Percentiles rank a stretch among this genome's conserved stretches.
Conservation (phyloP, 2,113 vertebrate genomes). For the Nettapus auritus region DNA sequence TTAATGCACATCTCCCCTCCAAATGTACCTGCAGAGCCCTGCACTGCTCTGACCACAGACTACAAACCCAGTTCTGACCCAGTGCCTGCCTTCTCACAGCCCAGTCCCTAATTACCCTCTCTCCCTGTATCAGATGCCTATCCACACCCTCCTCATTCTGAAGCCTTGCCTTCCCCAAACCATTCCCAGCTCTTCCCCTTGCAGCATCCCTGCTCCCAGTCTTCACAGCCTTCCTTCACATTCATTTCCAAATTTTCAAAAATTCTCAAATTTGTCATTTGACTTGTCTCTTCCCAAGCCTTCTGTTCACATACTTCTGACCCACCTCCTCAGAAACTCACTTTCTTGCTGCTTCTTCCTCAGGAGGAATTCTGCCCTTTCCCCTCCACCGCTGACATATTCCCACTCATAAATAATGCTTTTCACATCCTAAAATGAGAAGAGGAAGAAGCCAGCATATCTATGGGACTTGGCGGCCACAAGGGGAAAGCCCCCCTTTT, state of each 20-base stretch:
- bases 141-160: neutral
- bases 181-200: neutral
- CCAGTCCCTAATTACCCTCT: neutral
- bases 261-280: neutral
- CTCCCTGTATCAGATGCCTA: neutral
- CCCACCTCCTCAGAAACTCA: neutral
- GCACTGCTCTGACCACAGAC: neutral
- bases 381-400: rapidly evolving
- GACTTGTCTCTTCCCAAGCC: neutral
- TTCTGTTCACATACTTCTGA: neutral
- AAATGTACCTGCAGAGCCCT: rapidly evolving
- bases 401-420: neutral
- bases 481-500: neutral
- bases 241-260: neutral
- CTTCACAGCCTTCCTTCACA: neutral
- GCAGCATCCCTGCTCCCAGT: neutral
- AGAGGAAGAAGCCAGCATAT: neutral
- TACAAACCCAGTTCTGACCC: neutral
- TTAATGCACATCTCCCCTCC: neutral
- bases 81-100: neutral
- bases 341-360: neutral
- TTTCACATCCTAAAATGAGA: neutral
- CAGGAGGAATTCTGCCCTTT: neutral
- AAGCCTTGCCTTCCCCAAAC: neutral
- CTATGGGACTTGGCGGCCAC: neutral